These are phyloP conservation scores for Stomorhina lunata DNA, from an alignment of 2,888 invertebrate genomes.

Conservation along the genomic window DNA sequence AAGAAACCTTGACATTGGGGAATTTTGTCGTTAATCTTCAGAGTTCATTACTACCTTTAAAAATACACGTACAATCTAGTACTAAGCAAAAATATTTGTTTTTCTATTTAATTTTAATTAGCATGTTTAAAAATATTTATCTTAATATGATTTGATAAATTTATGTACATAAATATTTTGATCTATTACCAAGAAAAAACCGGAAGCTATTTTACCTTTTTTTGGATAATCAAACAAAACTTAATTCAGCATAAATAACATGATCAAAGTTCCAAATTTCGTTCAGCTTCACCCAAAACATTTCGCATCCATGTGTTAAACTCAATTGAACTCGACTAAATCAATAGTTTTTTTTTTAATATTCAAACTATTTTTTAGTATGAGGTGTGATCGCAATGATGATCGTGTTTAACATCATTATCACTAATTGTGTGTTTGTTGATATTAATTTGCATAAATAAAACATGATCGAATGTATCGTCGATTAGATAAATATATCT, in stretches of 20 bases:
- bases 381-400: neutral
- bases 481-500: neutral
- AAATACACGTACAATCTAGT: neutral
- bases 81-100: neutral
- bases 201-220: neutral
- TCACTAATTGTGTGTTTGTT: neutral
- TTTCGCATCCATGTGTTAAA: slow-evolving; percentile 24
- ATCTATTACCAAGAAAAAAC: neutral
- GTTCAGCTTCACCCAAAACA: neutral
- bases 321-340: neutral
- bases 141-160: neutral
- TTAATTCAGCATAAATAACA: too few species aligned
- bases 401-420: neutral
- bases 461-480: neutral
- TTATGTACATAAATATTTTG: neutral
- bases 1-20: slow-evolving; percentile 22
- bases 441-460: slow-evolving; percentile 12
- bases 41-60: neutral
- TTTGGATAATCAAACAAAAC: neutral
- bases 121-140: neutral
- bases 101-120: slow-evolving; percentile 7
- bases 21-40: neutral
- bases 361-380: neutral
- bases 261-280: neutral
- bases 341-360: neutral